Evolutionary conservation across 2,113 vertebrate species (phyloP).

Genomic region (Channa maculata): DNA sequence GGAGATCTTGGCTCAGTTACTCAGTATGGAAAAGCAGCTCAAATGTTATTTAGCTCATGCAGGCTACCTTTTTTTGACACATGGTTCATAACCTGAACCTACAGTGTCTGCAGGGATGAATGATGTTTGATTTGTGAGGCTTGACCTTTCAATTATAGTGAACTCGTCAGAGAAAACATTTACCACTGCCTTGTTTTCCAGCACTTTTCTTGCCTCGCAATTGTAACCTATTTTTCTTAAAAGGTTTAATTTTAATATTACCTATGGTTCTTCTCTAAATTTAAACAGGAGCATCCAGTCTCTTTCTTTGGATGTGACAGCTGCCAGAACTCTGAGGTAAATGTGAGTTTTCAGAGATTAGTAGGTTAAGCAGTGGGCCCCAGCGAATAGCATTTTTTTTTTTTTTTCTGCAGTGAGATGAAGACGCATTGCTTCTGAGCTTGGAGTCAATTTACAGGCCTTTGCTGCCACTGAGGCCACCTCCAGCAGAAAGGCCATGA

Average conservation of each 20-base stretch:
- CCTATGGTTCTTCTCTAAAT: not conserved
- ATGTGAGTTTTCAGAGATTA: conserved; percentile 48
- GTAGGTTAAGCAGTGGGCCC: conserved; percentile 8
- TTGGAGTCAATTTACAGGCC: conserved; percentile 38
- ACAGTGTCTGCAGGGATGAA: conserved; percentile 4
- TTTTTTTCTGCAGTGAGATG: conserved; percentile 28
- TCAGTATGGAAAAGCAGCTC: not conserved
- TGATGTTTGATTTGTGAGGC: conserved; percentile 41
- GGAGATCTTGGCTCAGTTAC: not conserved
- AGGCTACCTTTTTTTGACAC: conserved; percentile 20
- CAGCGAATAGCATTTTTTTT: conserved; percentile 28
- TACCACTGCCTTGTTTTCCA: not conserved
- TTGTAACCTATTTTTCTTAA: not conserved
- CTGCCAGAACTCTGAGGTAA: conserved; percentile 22
- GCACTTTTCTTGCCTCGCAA: not conserved
- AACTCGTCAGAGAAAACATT: not conserved
- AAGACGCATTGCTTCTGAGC: conserved; percentile 36
- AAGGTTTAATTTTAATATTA: not conserved
- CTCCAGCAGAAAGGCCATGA: conserved; percentile 6
- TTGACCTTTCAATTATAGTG: conserved; percentile 55
- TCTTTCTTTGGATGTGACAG: conserved; percentile 30
- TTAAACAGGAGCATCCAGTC: not conserved
- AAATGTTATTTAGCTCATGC: not conserved
- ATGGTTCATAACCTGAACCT: not conserved
- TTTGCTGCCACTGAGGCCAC: not conserved